Base-by-base conservation (phyloP, 2,113 vertebrate genomes). In the Sapajus apella region DNA sequence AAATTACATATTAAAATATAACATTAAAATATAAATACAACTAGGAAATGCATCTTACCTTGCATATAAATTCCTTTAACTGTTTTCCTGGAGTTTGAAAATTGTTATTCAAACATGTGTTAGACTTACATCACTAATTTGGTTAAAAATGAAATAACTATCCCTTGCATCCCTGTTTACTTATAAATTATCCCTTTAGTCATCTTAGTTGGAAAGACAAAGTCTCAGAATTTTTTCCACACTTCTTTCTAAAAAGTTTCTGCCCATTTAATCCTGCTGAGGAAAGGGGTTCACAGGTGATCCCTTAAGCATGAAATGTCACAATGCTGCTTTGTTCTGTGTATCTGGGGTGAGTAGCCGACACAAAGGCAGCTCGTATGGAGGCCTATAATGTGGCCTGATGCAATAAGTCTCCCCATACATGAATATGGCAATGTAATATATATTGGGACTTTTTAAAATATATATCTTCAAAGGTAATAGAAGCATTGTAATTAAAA, bases 61-160 rank as follows among this genome's bases (percentile, higher is more conserved):
- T 91, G 23, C 52, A 86, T n/a, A 47, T 21, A 73, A 68, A 56
- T 81, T 86, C 75, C 87, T 58, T 75, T 5, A 3, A 37, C 80
- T 86, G 20, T 90, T 94, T 96, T 93, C 45, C 14, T 93, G 88
- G 58, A 73, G 47, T 72, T 55, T 95, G 11, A 52, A 93, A 90
- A 8, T 52, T 92, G 0, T 73, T 83, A 87, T 68, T 90, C 50
- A 94, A 68, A 43, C 66, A 75, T 72, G 27, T 47, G 27, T 61
- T 52, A 45, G 7, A 16, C n/a, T 87, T 92, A 93, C 32, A 21
- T 64, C 47, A 91, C 12, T 91, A 27, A 50, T 87, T 72, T 91
- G 23, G 61, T 56, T 56, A 85, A 90, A 64, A 87, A 95, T 77
- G 4, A 83, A 81, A 43, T 80, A 91, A 64, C 85, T 64, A 6